phyloP scores from a whole-genome alignment of 2,113 vertebrate species.

The Propithecus coquereli region DNA sequence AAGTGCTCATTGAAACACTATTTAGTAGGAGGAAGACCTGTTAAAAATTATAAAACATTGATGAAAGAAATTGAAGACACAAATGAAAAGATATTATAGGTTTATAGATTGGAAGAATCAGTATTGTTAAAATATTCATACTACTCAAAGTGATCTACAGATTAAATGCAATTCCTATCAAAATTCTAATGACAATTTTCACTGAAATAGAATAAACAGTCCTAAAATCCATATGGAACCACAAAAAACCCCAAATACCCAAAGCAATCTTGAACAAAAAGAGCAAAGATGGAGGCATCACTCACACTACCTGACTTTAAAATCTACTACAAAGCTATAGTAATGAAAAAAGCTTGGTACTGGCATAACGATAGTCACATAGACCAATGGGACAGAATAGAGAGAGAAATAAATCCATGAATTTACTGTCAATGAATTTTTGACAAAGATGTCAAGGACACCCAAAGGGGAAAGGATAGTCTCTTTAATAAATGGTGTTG shows the following conservation, averaged over 20 bases:
- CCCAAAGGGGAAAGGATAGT: not conserved
- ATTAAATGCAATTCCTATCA: not conserved
- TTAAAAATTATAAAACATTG: not conserved
- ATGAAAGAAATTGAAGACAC: not conserved
- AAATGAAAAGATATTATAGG: not conserved
- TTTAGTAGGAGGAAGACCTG: not conserved
- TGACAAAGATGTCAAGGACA: not conserved
- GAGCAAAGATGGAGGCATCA: not conserved
- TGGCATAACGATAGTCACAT: not conserved
- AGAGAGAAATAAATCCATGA: not conserved
- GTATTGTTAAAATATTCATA: not conserved
- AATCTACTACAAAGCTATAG: not conserved
- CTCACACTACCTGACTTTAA: not conserved
- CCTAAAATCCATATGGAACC: not conserved
- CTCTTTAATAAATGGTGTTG: not conserved
- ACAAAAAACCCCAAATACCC: not conserved
- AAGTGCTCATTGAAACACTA: not conserved
- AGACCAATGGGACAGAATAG: not conserved
- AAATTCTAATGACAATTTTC: not conserved
- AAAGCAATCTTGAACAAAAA: not conserved
- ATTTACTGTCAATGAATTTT: not conserved
- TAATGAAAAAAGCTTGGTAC: not conserved
- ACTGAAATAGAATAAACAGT: not conserved
- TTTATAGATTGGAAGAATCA: not conserved
- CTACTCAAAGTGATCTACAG: not conserved